Base-by-base conservation (phyloP, 2,113 vertebrate genomes). In the Dicerorhinus sumatrensis region DNA sequence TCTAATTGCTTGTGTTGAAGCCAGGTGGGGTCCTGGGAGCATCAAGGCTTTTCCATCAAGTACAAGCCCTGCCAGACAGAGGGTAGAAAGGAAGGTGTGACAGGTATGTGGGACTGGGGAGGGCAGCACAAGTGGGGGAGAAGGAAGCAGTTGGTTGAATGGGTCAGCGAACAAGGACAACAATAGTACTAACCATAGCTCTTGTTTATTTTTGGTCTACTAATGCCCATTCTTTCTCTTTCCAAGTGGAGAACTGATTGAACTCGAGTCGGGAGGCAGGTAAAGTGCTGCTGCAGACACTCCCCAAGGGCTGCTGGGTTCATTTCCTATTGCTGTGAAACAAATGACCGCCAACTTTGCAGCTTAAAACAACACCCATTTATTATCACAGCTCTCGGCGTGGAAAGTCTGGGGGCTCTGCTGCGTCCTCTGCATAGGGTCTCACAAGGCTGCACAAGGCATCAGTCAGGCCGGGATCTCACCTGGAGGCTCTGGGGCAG, bases 21-120 rank as follows among this genome's bases (percentile, higher is more conserved):
- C 72, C 16, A 0, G 4, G 21, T 54, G 31, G 76, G n/a, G 21
- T 88, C 63, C 76, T n/a, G 5, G 1, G 6, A 29, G 8, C 33
- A 48, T 1, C 79, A 70, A 82, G 27, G 8, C 27, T 81, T 86
- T 73, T 76, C 27, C 2, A 27, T 75, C 29, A 77, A 60, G 62
- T n/a, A 39, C 51, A 91, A 67, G 33, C 54, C n/a, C 42, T 8
- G 3, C 14, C 14, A 80, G 72, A 65, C 63, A 56, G 60, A 80
- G 33, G 27, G 25, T 33, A 79, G 62, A 95, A 56, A 29, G 77
- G 65, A 94, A 94, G 79, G 9, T 70, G 42, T 60, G 46, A 29
- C 5, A 16, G 31, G 33, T 36, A 6, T 18, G 6, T 3, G 2
- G 33, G 36, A 4, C 11, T 12, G 33, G 31, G 48, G 58, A 75